Base-by-base conservation (phyloP, 2,888 invertebrate genomes). In the Cryptophagus acutangulus region DNA sequence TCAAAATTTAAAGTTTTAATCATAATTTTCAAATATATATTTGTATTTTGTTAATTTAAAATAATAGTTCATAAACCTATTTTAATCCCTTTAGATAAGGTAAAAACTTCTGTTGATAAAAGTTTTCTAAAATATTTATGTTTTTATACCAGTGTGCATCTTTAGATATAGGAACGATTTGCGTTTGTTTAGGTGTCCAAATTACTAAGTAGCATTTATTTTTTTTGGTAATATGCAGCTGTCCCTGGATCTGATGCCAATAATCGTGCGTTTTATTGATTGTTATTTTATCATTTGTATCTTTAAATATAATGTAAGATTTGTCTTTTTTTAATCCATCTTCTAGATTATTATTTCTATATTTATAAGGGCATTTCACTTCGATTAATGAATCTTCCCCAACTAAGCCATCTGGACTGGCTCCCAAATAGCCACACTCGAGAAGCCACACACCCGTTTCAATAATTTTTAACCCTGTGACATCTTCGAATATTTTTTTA, bases 361-460 rank as follows among this genome's bases (percentile, higher is more conserved):
- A 25, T 3, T 13, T 15, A 13, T 12, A 33, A 2, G 46, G 41
- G 31, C 40, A 41, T 28, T 46, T 46, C 3, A 43, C 29, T 37
- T 46, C 44, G 14, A 46, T 25, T 10, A 41, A 33, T 6, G 24
- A 35, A 36, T 49, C 38, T 26, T 40, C 39, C 4, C 15, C 38
- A n/a, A 45, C 30, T 29, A 47, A 18, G 9, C 46, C 46, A 36
- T 45, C 45, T n/a, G 45, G 45, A 28, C 25, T 38, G 20, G 45
- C 45, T n/a, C 41, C 45, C 10, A 42, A 33, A 38, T 36, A 41
- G 15, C 24, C 24, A 20, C 24, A 20, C 24, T 20, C 24, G n/a
- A 8, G 24, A 6, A 20, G 6, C 24, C 24, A 20, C n/a, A 20
- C 6, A 20, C 24, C 24, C n/a, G 24, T 8, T 20, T 6, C 6